Base-by-base conservation (phyloP, 2,888 invertebrate genomes). In the Catocala nupta region DNA sequence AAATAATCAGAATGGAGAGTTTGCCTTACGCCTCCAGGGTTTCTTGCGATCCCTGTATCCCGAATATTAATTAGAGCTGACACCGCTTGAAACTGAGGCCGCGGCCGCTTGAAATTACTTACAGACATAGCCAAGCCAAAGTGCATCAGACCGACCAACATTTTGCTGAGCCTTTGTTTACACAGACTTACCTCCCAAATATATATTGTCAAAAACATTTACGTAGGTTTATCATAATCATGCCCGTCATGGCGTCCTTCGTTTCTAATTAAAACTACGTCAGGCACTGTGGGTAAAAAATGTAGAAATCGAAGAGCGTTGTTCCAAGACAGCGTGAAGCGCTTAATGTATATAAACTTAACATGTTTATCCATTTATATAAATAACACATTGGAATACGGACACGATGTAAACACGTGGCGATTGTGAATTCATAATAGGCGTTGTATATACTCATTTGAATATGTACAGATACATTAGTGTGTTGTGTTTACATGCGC, bases 331-430 rank as follows among this genome's bases (percentile, higher is more conserved):
- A 47, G 60, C 9, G 57, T 47, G 48, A 63, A 62, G 64, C 48
- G 12, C 43, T 62, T 50, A 39, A 54, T 34, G n/a, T 63, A 56
- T 43, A 25, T 62, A 42, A 48, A 66, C 9, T 6, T 59, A 55
- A 58, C 49, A 52, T 12, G 42, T 57, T 45, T 59, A 68, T 56
- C 48, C 39, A 56, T n/a, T 53, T 64, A 55, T 53, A 72, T 65
- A 72, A 66, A 73, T 68, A 63, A 71, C 56, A 78, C 69, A 70
- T 73, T 69, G 67, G 57, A 74, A 77, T 65, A 62, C 55, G 63
- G 64, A 65, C 82, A 83, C 76, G 81, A 75, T 65, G 70, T 63
- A 75, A 76, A 79, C 80, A 81, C 75, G 74, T 81, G 80, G 58
- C 54, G 57, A 68, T 62, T 61, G 45, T 75, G 64, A 72, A 67